phyloP scores from a whole-genome alignment of 2,113 vertebrate genomes.

The Brachionichthys hirsutus region DNA sequence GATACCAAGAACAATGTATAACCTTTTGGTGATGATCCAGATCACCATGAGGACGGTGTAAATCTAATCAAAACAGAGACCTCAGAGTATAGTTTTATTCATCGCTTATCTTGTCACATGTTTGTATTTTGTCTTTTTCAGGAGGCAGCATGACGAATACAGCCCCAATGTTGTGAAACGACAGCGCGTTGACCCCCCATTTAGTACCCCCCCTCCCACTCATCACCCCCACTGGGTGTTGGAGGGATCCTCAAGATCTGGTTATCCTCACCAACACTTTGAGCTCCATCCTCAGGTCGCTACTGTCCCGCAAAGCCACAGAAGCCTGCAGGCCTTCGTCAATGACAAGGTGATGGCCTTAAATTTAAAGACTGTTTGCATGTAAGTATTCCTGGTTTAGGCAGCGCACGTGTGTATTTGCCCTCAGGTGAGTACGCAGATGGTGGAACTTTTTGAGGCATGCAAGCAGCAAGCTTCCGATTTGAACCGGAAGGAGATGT shows the following conservation, averaged over 20 bases:
- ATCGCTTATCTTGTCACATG: not conserved
- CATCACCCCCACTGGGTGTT: not conserved
- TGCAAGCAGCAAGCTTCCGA: slow-evolving; percentile 87
- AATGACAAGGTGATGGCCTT: slow-evolving; percentile 82
- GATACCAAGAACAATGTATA: too few species aligned
- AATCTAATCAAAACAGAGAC: not conserved
- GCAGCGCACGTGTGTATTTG: slow-evolving; percentile 36
- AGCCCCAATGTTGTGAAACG: slow-evolving; percentile 76
- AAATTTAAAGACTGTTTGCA: not conserved
- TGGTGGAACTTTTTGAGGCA: slow-evolving; percentile 86
- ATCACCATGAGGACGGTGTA: too few species aligned
- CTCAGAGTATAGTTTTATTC: not conserved
- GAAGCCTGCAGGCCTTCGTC: slow-evolving; percentile 67
- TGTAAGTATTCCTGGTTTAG: not conserved
- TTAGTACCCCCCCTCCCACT: not conserved
- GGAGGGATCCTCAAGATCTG: slow-evolving; percentile 29
- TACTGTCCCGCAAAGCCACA: slow-evolving; percentile 62
- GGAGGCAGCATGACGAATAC: slow-evolving; percentile 79
- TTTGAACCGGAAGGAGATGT: slow-evolving; percentile 87
- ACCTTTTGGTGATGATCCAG: too few species aligned
- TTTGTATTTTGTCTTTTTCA: slow-evolving; percentile 55
- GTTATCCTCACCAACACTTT: slow-evolving; percentile 31
- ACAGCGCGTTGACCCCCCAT: slow-evolving; percentile 76
- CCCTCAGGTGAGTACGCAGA: slow-evolving; percentile 87
- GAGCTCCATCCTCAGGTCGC: slow-evolving; percentile 8